These are phyloP conservation scores for Circaetus cinerascens DNA, from an alignment of 2,113 vertebrate species.

Conservation along the genomic window DNA sequence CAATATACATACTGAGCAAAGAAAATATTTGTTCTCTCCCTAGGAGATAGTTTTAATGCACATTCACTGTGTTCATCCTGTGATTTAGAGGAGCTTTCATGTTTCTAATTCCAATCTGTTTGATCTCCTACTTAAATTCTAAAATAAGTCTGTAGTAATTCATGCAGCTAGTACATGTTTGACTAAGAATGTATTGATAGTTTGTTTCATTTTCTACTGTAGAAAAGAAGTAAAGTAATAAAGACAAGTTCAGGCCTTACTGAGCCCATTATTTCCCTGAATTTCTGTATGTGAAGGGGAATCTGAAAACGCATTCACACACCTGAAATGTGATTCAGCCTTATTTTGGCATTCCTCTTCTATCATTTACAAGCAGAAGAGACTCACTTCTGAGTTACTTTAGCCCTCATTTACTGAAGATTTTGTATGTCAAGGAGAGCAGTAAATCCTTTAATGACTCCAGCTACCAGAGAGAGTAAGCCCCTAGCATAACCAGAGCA, in stretches of 20 bases:
- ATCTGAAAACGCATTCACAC: not conserved
- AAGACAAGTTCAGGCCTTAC: not conserved
- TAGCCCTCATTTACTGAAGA: not conserved
- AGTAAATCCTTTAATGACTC: not conserved
- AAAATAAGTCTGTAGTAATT: constrained; percentile 4
- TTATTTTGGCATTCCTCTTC: not conserved
- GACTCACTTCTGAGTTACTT: not conserved
- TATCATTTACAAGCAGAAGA: not conserved
- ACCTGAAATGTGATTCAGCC: not conserved
- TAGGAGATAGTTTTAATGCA: not conserved
- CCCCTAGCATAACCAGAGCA: not conserved
- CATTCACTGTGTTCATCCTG: not conserved
- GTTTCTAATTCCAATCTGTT: not conserved
- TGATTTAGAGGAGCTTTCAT: not conserved
- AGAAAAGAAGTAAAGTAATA: not conserved
- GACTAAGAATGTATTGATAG: not conserved
- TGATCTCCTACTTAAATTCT: not conserved
- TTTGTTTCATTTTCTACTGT: not conserved
- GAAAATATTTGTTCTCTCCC: constrained; percentile 5
- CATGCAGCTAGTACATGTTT: not conserved
- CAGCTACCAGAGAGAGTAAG: not conserved
- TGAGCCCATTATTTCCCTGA: not conserved
- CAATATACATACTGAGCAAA: not conserved
- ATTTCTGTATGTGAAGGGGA: not conserved
- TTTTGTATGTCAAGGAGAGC: not conserved